A percentile compares a stretch with the other conserved stretches of the same genome.
Evolutionary conservation across 2,888 invertebrate species (phyloP).

Genomic region (Acrocyrtus sp.): DNA sequence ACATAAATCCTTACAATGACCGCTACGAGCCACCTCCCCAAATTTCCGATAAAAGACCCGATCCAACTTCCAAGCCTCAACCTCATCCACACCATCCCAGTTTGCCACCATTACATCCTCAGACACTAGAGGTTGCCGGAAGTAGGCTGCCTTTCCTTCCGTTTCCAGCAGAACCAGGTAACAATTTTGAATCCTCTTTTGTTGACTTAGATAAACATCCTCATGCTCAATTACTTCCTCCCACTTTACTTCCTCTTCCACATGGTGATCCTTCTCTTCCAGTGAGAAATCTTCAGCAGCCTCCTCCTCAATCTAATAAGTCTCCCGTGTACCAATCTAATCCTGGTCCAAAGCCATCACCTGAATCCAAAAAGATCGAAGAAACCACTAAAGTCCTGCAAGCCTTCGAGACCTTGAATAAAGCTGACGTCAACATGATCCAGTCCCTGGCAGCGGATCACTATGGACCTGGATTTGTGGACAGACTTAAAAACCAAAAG

Average conservation of each 20-base stretch:
- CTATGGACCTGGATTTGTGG: conserved; percentile 46
- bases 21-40: conserved; percentile 43
- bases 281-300: neutral
- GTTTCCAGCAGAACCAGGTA: conserved; percentile 11
- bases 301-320: neutral
- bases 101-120: conserved; percentile 2
- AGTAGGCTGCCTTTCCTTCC: conserved; percentile 25
- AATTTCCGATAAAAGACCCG: neutral
- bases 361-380: conserved; percentile 13
- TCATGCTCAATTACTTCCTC: conserved; percentile 26
- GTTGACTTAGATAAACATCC: conserved; percentile 39
- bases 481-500: conserved; percentile 51
- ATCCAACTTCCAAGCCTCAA: too few relatives aligned
- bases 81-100: too few relatives aligned
- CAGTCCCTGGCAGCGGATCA: conserved; percentile 57
- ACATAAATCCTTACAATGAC: conserved; percentile 48
- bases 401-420: conserved; percentile 58
- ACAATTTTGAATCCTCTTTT: conserved; percentile 20
- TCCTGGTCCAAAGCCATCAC: too few relatives aligned
- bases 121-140: neutral
- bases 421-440: conserved; percentile 56
- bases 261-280: conserved; percentile 2
- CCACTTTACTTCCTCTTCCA: conserved; percentile 3
- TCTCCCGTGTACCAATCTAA: conserved; percentile 16
- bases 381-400: conserved; percentile 55